phyloP scores from a whole-genome alignment of 1,140 invertebrate species.

The Neoseiulus cucumeris region DNA sequence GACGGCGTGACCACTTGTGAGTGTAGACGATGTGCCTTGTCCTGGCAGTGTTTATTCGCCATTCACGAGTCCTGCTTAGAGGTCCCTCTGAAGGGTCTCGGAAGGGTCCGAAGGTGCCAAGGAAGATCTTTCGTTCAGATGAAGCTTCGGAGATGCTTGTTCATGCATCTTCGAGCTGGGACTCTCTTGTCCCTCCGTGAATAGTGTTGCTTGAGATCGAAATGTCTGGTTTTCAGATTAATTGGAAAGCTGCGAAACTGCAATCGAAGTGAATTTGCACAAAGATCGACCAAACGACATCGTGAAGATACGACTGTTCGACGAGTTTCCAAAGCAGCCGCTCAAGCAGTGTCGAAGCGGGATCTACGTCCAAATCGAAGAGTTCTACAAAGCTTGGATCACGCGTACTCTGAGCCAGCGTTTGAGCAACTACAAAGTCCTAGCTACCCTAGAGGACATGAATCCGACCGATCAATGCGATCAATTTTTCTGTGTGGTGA shows the following conservation, averaged over 20 bases:
- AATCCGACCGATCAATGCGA: not conserved
- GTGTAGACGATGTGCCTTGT: too few relatives aligned
- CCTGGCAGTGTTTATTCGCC: too few relatives aligned
- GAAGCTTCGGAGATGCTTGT: too few relatives aligned
- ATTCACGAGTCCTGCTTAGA: too few relatives aligned
- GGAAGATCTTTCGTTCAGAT: too few relatives aligned
- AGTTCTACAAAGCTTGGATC: not conserved
- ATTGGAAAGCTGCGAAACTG: not conserved
- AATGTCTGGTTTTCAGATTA: too few relatives aligned
- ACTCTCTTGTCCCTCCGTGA: too few relatives aligned
- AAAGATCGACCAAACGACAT: constrained; percentile 2
- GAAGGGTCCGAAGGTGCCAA: too few relatives aligned
- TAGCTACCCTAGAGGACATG: not conserved
- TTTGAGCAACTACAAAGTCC: not conserved
- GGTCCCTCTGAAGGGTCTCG: too few relatives aligned
- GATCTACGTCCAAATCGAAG: not conserved
- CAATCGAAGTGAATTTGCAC: not conserved
- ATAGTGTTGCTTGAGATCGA: too few relatives aligned
- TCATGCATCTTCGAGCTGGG: too few relatives aligned
- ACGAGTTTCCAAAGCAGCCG: not conserved
- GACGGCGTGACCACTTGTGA: too few relatives aligned
- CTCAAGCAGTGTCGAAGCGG: not conserved
- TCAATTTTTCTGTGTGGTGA: not conserved
- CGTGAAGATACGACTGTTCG: not conserved
- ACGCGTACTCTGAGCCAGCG: not conserved